Evolutionary conservation across 2,113 vertebrate genomes (phyloP).

Genomic region (Chionodraco myersi): DNA sequence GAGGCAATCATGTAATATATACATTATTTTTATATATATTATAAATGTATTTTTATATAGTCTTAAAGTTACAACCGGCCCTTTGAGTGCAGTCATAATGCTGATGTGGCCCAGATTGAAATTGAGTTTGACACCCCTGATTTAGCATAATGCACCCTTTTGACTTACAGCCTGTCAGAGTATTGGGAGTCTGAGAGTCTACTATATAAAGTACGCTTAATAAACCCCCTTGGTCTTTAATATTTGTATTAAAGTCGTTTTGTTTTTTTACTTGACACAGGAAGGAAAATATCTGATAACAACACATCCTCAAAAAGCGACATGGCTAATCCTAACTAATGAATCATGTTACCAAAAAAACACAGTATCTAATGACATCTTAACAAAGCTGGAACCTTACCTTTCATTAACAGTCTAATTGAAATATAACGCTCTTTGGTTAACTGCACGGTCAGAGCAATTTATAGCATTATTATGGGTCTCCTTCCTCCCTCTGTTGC

Average conservation of each 20-base stretch:
- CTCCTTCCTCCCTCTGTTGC: conserved; percentile 19
- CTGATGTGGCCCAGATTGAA: too few species aligned
- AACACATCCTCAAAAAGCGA: neutral
- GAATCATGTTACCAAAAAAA: conserved; percentile 13
- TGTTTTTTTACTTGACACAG: neutral
- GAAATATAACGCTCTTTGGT: conserved; percentile 26
- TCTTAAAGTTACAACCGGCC: too few species aligned
- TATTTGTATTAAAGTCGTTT: too few species aligned
- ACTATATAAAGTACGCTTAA: neutral
- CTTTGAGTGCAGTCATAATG: too few species aligned
- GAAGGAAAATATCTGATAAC: neutral
- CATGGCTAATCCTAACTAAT: neutral
- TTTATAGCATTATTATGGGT: conserved; percentile 42
- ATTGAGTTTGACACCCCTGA: too few species aligned
- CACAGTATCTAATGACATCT: conserved; percentile 10
- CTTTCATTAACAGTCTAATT: conserved; percentile 26
- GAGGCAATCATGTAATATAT: too few species aligned
- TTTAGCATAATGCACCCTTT: neutral
- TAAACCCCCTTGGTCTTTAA: too few species aligned
- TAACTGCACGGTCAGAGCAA: conserved; percentile 19
- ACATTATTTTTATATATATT: too few species aligned
- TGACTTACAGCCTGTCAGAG: neutral
- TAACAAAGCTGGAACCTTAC: conserved; percentile 5
- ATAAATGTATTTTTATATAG: too few species aligned
- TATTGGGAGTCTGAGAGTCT: neutral